A percentile compares a stretch with the other conserved stretches of the same genome.
phyloP scores from a whole-genome alignment of 2,888 invertebrate genomes.

The Chloroclysta siterata region DNA sequence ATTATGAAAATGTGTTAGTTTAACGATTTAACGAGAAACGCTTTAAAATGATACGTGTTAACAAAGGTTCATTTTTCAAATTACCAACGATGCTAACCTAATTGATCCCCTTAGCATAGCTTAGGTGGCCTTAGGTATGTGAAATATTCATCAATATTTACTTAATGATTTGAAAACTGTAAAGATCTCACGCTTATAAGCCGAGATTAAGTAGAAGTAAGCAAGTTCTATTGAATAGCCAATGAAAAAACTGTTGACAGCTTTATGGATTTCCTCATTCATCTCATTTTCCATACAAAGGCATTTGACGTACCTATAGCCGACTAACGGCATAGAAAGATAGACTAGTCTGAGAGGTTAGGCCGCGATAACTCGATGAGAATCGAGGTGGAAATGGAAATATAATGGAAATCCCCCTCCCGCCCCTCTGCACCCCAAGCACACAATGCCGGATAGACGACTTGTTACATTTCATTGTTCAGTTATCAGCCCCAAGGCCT shows the following conservation, averaged over 20 bases:
- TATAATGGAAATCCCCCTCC: slow-evolving; percentile 79
- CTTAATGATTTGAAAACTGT: neutral
- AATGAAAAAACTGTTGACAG: slow-evolving; percentile 13
- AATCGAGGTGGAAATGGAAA: slow-evolving; percentile 85
- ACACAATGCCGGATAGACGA: slow-evolving; percentile 83
- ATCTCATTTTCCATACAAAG: slow-evolving; percentile 47
- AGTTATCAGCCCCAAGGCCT: slow-evolving; percentile 82
- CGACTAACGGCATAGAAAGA: slow-evolving; percentile 81
- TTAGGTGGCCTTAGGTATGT: neutral
- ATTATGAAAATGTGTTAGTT: no score
- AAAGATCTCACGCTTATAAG: neutral
- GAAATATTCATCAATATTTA: neutral
- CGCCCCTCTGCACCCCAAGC: slow-evolving; percentile 52
- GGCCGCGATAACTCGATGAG: slow-evolving; percentile 80
- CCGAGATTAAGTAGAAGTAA: neutral
- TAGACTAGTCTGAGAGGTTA: slow-evolving; percentile 82
- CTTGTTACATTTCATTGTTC: slow-evolving; percentile 86
- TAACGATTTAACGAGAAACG: no score
- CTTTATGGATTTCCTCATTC: slow-evolving; percentile 28
- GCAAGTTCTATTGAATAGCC: neutral
- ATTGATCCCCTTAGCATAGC: neutral
- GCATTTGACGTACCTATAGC: slow-evolving; percentile 61
- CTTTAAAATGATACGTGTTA: no score
- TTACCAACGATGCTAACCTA: no score
- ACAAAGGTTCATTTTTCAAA: no score